phyloP scores from a whole-genome alignment of 2,113 vertebrate genomes.

The Xyrauchen texanus region DNA sequence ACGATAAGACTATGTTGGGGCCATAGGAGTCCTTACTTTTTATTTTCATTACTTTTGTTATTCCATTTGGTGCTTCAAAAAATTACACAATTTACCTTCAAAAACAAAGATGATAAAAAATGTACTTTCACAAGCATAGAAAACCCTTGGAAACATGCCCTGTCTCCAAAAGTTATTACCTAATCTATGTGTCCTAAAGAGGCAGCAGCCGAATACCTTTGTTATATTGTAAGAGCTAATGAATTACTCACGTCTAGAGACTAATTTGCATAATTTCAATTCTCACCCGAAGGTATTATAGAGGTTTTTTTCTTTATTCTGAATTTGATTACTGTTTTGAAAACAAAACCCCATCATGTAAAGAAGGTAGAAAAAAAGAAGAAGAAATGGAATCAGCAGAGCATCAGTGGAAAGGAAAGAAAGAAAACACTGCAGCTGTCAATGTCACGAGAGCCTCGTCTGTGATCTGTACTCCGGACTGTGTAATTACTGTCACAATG shows the following conservation, averaged over 20 bases:
- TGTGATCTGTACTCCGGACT: conserved; percentile 3
- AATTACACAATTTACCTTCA: too few relatives aligned
- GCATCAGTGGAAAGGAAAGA: neutral
- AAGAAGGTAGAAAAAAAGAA: neutral
- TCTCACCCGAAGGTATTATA: conserved; percentile 21
- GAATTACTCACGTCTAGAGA: conserved; percentile 31
- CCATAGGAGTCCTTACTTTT: too few relatives aligned
- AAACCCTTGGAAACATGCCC: conserved; percentile 5
- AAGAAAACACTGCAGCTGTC: neutral
- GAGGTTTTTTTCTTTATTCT: neutral
- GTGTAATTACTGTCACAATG: conserved; percentile 42
- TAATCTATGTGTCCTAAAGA: conserved; percentile 18
- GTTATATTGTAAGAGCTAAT: conserved; percentile 29
- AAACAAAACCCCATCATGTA: conserved; percentile 11
- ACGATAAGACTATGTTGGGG: too few relatives aligned
- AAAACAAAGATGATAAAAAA: too few relatives aligned
- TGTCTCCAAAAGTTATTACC: conserved; percentile 27
- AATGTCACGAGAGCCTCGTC: conserved; percentile 5
- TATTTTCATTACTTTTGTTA: too few relatives aligned
- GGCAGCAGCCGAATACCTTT: conserved; percentile 10
- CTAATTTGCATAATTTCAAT: conserved; percentile 54
- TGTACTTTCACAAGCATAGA: too few relatives aligned
- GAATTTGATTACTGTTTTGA: conserved; percentile 38
- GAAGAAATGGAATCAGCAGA: conserved; percentile 3
- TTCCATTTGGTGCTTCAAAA: too few relatives aligned